phyloP scores from a whole-genome alignment of 2,888 invertebrate species.

The Sarcophaga variegata region DNA sequence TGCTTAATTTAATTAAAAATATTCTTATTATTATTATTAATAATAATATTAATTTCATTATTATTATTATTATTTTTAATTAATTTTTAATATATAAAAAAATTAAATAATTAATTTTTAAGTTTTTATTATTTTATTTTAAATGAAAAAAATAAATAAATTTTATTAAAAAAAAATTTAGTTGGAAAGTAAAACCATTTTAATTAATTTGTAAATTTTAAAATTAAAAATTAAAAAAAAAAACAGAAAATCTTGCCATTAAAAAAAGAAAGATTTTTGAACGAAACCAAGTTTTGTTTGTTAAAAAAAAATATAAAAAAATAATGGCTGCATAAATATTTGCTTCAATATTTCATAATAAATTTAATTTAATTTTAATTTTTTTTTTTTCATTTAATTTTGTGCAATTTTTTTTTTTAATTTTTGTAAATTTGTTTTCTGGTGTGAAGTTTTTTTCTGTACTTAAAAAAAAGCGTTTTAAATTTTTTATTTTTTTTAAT shows the following conservation, averaged over 20 bases:
- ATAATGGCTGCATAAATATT: slow-evolving; percentile 45
- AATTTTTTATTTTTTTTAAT: neutral
- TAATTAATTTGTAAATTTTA: slow-evolving; percentile 42
- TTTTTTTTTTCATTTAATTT: neutral
- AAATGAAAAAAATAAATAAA: slow-evolving; percentile 4
- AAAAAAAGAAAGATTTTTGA: slow-evolving; percentile 21
- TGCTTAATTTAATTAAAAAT: slow-evolving; percentile 72
- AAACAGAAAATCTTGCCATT: slow-evolving; percentile 67
- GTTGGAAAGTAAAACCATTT: slow-evolving; percentile 51
- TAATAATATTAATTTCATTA: neutral
- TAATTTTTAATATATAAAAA: neutral
- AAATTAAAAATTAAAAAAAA: slow-evolving; percentile 11
- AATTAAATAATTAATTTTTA: slow-evolving; percentile 33
- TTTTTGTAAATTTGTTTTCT: neutral
- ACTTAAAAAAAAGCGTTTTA: slow-evolving; percentile 14
- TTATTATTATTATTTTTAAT: slow-evolving; percentile 26
- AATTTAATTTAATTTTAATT: slow-evolving; percentile 30
- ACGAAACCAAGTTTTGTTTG: slow-evolving; percentile 59
- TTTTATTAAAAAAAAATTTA: slow-evolving; percentile 23
- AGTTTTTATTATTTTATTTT: slow-evolving; percentile 45
- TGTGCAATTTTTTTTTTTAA: neutral
- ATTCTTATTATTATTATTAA: slow-evolving; percentile 46
- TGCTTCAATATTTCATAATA: slow-evolving; percentile 35
- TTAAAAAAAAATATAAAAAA: slow-evolving; percentile 1
- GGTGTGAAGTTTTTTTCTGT: neutral